A percentile compares a stretch with the other conserved stretches of the same genome.
Conservation (phyloP, 2,113 vertebrate genomes). For the Microtus pennsylvanicus region DNA sequence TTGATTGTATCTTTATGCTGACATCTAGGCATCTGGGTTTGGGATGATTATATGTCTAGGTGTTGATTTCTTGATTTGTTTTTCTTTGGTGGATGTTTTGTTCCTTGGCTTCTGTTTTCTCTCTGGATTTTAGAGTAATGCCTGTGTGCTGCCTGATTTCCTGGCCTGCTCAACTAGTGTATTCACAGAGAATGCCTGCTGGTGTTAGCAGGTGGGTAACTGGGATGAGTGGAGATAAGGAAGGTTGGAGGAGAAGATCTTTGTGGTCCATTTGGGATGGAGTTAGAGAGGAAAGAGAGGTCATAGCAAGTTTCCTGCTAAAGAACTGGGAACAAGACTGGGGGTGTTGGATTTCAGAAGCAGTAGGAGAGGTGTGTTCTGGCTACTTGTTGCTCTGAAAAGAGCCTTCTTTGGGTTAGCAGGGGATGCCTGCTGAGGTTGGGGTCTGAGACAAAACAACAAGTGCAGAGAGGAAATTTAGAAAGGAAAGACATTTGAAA, state of each 20-base stretch:
- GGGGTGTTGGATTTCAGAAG: not conserved
- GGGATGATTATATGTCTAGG: not conserved
- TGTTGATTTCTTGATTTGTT: not conserved
- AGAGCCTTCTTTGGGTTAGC: not conserved
- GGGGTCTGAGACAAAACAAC: not conserved
- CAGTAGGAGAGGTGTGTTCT: not conserved
- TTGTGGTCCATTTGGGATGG: not conserved
- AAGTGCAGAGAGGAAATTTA: not conserved
- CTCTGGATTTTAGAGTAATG: not conserved
- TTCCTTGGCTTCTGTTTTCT: not conserved
- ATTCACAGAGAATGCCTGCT: not conserved
- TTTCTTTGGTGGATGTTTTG: not conserved
- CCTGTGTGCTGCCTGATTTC: not conserved
- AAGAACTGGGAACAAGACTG: not conserved
- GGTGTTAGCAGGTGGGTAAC: not conserved
- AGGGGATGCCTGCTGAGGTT: not conserved
- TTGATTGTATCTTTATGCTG: not conserved
- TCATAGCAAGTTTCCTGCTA: not conserved
- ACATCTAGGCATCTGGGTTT: not conserved
- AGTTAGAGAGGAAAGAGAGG: not conserved
- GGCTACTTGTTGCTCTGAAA: not conserved
- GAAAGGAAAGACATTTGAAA: not conserved
- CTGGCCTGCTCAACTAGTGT: not conserved
- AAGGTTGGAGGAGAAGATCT: not conserved
- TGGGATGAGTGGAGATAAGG: not conserved